phyloP scores from a whole-genome alignment of 2,797 vertebrate species.

The Synaphobranchus kaupii region DNA sequence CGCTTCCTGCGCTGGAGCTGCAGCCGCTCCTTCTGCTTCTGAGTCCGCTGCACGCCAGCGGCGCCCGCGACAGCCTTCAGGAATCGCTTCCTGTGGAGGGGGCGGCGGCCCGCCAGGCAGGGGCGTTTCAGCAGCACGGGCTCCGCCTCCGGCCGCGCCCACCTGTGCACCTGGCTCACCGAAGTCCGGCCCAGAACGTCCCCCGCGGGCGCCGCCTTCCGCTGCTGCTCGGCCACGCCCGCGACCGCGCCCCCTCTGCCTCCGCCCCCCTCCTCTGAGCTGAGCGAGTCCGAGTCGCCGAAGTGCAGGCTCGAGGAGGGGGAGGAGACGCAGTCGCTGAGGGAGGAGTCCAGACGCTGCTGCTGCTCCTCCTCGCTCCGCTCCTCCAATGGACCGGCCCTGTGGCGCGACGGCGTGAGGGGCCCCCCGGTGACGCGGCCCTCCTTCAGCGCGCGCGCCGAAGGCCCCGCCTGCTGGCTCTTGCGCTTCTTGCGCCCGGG shows the following conservation, averaged over 20 bases:
- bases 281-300: conserved; percentile 95
- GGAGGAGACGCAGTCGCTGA: conserved; percentile 95
- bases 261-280: conserved; percentile 89
- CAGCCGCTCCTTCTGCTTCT: conserved; percentile 93
- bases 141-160: conserved; percentile 87
- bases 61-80: conserved; percentile 79
- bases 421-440: conserved; percentile 71
- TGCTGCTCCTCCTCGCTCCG: conserved; percentile 88
- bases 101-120: conserved; percentile 80
- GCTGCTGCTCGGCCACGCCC: conserved; percentile 45
- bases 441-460: conserved; percentile 88
- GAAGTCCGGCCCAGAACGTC: conserved; percentile 77
- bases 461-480: conserved; percentile 96
- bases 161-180: conserved; percentile 84
- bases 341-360: conserved; percentile 87
- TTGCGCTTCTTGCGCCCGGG: conserved; percentile 91
- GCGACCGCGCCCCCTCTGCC: conserved; percentile 48
- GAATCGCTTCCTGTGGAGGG: conserved; percentile 88
- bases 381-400: conserved; percentile 79
- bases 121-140: conserved; percentile 90
- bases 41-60: conserved; percentile 79
- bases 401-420: conserved; percentile 70
- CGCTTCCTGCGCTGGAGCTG: conserved; percentile 94
- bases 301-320: conserved; percentile 95
- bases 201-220: conserved; percentile 51